Conservation (phyloP, 2,888 invertebrate species). For the Drosophila helvetica region DNA sequence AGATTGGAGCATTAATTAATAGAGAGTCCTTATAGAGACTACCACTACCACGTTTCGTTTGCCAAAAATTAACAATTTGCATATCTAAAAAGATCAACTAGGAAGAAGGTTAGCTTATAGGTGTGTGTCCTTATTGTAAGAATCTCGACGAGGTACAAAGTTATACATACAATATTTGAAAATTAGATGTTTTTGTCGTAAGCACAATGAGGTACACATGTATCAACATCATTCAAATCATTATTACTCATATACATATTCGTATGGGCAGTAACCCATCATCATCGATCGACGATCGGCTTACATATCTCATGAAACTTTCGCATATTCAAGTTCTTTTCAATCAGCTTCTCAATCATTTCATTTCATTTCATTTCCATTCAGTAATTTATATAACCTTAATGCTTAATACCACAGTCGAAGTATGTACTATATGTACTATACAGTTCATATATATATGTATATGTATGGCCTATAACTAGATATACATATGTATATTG, state of each 20-base stretch:
- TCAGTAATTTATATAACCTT: constrained; percentile 72
- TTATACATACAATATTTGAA: constrained; percentile 61
- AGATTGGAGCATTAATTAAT: constrained; percentile 34
- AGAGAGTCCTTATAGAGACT: constrained; percentile 31
- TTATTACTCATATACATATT: constrained; percentile 8
- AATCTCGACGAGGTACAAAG: constrained; percentile 77
- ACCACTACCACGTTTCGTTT: constrained; percentile 42
- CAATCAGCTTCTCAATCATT: constrained; percentile 6
- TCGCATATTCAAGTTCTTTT: constrained; percentile 14
- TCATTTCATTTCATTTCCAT: constrained; percentile 37
- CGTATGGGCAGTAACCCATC: no score
- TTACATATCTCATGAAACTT: no score
- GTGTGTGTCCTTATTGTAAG: constrained; percentile 48
- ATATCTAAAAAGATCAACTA: constrained; percentile 65
- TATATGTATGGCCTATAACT: constrained; percentile 47
- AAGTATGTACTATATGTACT: constrained; percentile 76
- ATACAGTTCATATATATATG: constrained; percentile 49
- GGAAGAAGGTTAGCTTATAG: constrained; percentile 64
- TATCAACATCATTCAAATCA: constrained; percentile 74
- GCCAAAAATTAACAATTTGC: constrained; percentile 62
- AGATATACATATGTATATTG: constrained; percentile 64
- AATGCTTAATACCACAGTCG: constrained; percentile 84
- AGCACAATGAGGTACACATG: constrained; percentile 77
- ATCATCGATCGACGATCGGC: no score
- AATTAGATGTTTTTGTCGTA: constrained; percentile 65